Base-by-base conservation (phyloP, 2,113 vertebrate genomes). In the Macquaria ambigua region DNA sequence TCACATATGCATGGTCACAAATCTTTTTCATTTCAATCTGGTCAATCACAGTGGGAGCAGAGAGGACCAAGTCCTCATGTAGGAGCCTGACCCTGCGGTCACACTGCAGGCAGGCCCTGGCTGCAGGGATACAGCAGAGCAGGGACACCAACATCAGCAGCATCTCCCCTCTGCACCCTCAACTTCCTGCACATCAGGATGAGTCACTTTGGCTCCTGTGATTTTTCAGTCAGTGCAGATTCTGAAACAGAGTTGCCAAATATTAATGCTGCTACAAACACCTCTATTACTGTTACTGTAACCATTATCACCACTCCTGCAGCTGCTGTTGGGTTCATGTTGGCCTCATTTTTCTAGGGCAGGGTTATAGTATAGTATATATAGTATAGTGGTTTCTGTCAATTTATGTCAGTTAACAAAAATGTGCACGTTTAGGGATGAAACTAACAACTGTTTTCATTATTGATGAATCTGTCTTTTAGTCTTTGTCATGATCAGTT, bases 31-130 rank as follows among this genome's bases (percentile, higher is more conserved):
- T 50, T 1, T 92, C 76, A 0, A 92, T 88, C 89, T 95, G 94
- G 18, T 91, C 71, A 0, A 5, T 2, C 5, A 93, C 37, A 21
- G 74, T 69, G 18, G 80, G 3, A 31, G 76, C 81, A 3, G 88
- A 77, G 53, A 90, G 41, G 18, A 93, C 14, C 39, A 92, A 92
- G 58, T 95, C 87, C 4, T 95, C 92, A 5, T 93, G 92, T 5
- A 94, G 78, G 31, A 73, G 20, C 5, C 39, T 72, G 73, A 95
- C 70, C 34, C 34, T 75, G 25, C 53, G 67, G 83, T 95, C 93
- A 81, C 96, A 96, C 82, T 96, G 95, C 74, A 96, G 88, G 76
- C 96, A 96, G 64, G 90, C 39, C 41, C 46, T 62, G 11, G 79
- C 81, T 9, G 66, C 43, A 71, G 70, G 58, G 15, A 92, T 43